Evolutionary conservation across 1,140 invertebrate species (phyloP), one percentile per base, ranked within the genome.

Genomic region (Patella vulgata): DNA sequence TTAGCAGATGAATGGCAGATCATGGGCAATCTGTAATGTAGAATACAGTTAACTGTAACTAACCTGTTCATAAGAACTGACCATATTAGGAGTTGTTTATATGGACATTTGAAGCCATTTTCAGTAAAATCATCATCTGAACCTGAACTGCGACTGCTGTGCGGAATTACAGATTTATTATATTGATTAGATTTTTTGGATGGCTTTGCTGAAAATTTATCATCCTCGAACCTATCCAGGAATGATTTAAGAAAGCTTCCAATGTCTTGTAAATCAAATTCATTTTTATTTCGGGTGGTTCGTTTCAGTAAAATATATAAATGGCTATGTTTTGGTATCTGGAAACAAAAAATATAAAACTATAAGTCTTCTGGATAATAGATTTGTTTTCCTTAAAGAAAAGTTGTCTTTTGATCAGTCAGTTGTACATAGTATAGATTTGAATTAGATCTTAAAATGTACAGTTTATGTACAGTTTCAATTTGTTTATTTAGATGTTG

Each of bases 51-150:
- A n/a, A n/a, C n/a, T n/a, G n/a, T n/a, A n/a, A n/a, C 31, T 42
- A 44, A 82, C 80, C 73, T 74, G 27, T 77, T 70, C 43, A 76
- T 54, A 12, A 82, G 63, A 4, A 80, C 54, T 3, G 77, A 74
- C 80, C 79, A 82, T 6, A 80, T 62, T 12, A 82, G 59, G 27
- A 82, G 53, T 48, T 79, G 71, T 57, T 77, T 78, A 61, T 77
- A 82, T 12, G 78, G 80, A 14, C 65, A 50, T 50, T 77, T 74
- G 50, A 77, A 75, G 0, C 68, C 51, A 9, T 54, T 47, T 5
- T 33, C n/a, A 28, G 36, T 52, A 23, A 65, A 62, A 39, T 59
- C 54, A 39, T 59, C 54, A 8, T 36, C 33, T 8, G 6, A 8
- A 8, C 33, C 33, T 36, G 5, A 14, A 36, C 14, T 5, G 5